Evolutionary conservation across 2,797 vertebrate genomes (phyloP).

Genomic region (Potorous gilbertii): DNA sequence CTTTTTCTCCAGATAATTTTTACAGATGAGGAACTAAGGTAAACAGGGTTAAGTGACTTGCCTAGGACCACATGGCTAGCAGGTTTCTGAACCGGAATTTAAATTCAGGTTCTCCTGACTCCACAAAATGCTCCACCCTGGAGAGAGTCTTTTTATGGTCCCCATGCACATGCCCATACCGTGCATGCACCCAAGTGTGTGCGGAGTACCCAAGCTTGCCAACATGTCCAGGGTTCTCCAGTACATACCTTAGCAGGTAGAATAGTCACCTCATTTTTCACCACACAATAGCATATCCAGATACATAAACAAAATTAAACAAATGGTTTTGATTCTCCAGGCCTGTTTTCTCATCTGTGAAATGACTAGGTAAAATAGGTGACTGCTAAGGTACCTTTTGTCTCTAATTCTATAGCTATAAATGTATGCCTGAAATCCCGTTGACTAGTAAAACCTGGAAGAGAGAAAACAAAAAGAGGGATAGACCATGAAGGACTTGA

Average conservation of each 20-base stretch:
- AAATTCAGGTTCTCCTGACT: not conserved
- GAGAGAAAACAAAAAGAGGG: not conserved
- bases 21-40: not conserved
- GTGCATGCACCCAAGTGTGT: not conserved
- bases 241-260: not conserved
- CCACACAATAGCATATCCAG: not conserved
- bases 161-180: not conserved
- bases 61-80: not conserved
- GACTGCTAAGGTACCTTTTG: not conserved
- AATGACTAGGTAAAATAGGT: not conserved
- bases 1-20: not conserved
- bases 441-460: not conserved
- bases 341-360: not conserved
- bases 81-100: not conserved
- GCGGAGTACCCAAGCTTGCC: not conserved
- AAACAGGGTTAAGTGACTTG: not conserved
- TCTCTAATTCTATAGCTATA: not conserved
- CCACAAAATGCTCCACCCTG: not conserved
- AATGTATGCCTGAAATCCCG: not conserved
- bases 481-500: not conserved
- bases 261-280: not conserved
- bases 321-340: not conserved
- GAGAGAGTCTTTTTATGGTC: not conserved
- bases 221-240: not conserved
- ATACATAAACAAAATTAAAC: not conserved